Evolutionary conservation across 2,797 vertebrate species (phyloP), one percentile per base, ranked within the genome.

Genomic region (Botia almorhae): DNA sequence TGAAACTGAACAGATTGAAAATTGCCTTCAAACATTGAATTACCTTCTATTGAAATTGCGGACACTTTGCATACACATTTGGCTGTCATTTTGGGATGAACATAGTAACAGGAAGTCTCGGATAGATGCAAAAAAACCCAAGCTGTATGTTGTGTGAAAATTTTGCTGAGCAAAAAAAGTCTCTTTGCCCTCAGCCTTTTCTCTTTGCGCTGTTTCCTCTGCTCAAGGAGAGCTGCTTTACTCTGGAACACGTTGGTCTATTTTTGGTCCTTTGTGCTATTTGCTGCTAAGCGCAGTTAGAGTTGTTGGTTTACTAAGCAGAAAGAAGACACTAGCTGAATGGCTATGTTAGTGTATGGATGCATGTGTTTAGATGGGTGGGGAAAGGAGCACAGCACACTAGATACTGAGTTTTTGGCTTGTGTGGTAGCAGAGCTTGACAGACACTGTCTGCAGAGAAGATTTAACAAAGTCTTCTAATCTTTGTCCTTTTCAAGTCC

Each of bases 261-360:
- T 95, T 95, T 95, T 93, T 92, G 93, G 93, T 92, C 88, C 88
- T 93, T 93, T 93, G 92, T 94, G 92, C 92, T 92, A 93, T 92
- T 94, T 94, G 89, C 91, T 88, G 90, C 91, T 93, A 93, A 91
- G 93, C 83, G 70, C 90, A 91, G 91, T 91, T 91, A 89, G 89
- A 87, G 89, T 90, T 92, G 89, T 92, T 90, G 87, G 81, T 87
- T 90, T 88, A 86, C 87, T 82, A 55, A 60, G 65, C 86, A 88
- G 88, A 90, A 84, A 90, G 81, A 86, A 82, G 83, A 82, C 74
- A 88, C 72, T 82, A 78, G 80, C 50, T 5, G 36, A 19, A 77
- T 77, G 77, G 61, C 78, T 85, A 81, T 64, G 63, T n/a, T 13
- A 43, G 63, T 58, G 48, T 76, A 74, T 81, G 75, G 87, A 84